Evolutionary conservation across 2,888 invertebrate species (phyloP).

Genomic region (Empis livida): DNA sequence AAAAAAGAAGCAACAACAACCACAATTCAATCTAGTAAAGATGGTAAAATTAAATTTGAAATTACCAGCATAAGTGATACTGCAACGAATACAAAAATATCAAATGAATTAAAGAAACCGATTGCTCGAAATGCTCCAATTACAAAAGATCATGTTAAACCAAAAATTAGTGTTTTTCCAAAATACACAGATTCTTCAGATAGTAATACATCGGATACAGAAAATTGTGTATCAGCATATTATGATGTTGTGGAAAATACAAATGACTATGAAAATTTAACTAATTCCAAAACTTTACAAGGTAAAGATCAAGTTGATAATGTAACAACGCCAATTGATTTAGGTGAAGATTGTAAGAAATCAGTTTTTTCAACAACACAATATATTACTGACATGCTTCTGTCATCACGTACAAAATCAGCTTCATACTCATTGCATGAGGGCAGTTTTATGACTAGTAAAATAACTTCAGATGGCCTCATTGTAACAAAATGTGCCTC

Average conservation of each 20-base stretch:
- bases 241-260: slow-evolving; percentile 35
- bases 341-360: slow-evolving; percentile 6
- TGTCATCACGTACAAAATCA: slow-evolving; percentile 32
- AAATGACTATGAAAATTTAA: slow-evolving; percentile 28
- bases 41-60: slow-evolving; percentile 32
- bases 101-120: slow-evolving; percentile 30
- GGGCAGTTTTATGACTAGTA: slow-evolving; percentile 35
- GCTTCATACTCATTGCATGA: slow-evolving; percentile 35
- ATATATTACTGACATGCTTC: slow-evolving; percentile 34
- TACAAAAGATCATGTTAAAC: slow-evolving; percentile 52
- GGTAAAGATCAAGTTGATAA: slow-evolving; percentile 15
- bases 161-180: slow-evolving; percentile 48
- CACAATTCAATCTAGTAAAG: slow-evolving; percentile 12
- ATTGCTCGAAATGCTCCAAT: slow-evolving; percentile 49
- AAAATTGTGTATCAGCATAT: slow-evolving; percentile 35
- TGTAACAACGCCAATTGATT: slow-evolving; percentile 6
- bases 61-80: slow-evolving; percentile 26
- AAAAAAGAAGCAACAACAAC: slow-evolving; percentile 24
- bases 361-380: slow-evolving; percentile 28
- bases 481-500: slow-evolving; percentile 35
- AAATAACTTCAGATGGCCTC: slow-evolving; percentile 35
- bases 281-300: slow-evolving; percentile 25
- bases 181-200: slow-evolving; percentile 39
- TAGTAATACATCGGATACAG: slow-evolving; percentile 47
- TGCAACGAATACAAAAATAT: neutral